These are phyloP conservation scores for Lasioglossum marginatum DNA, from an alignment of 2,888 invertebrate genomes.

Conservation along the genomic window DNA sequence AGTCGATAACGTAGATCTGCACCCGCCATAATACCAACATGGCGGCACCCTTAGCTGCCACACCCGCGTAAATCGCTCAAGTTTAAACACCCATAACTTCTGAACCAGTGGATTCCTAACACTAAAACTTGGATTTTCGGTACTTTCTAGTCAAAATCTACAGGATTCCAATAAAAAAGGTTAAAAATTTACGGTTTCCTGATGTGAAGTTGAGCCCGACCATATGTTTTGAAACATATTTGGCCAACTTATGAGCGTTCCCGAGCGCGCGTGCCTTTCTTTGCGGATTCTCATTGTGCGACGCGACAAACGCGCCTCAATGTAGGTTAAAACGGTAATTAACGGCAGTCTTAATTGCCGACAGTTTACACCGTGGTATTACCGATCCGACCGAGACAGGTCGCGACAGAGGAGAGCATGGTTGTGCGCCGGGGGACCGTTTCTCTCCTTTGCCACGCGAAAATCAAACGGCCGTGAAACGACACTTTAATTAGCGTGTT, in stretches of 20 bases:
- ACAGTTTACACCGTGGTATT: slow-evolving; percentile 51
- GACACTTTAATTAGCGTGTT: slow-evolving; percentile 63
- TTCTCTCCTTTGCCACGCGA: slow-evolving; percentile 27
- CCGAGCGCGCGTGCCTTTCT: slow-evolving; percentile 62
- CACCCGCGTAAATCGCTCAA: too few relatives aligned
- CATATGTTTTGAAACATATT: too few relatives aligned
- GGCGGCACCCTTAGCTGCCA: too few relatives aligned
- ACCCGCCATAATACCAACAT: too few relatives aligned
- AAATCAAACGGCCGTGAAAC: slow-evolving; percentile 67
- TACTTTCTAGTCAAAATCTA: too few relatives aligned
- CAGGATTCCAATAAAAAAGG: too few relatives aligned
- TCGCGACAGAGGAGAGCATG: slow-evolving; percentile 34
- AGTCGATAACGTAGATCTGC: too few relatives aligned
- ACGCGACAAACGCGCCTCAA: slow-evolving; percentile 59
- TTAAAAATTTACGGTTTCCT: too few relatives aligned
- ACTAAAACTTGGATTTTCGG: too few relatives aligned
- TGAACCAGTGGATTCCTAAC: too few relatives aligned
- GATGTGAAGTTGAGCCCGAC: too few relatives aligned
- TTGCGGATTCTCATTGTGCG: slow-evolving; percentile 54
- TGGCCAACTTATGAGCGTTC: neutral
- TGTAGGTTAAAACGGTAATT: slow-evolving; percentile 69
- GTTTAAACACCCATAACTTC: too few relatives aligned
- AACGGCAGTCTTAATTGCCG: slow-evolving; percentile 65
- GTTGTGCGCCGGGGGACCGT: neutral
- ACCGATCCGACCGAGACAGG: slow-evolving; percentile 46